These are phyloP conservation scores for Lithosia quadra DNA, from an alignment of 2,888 invertebrate genomes.

Conservation along the genomic window DNA sequence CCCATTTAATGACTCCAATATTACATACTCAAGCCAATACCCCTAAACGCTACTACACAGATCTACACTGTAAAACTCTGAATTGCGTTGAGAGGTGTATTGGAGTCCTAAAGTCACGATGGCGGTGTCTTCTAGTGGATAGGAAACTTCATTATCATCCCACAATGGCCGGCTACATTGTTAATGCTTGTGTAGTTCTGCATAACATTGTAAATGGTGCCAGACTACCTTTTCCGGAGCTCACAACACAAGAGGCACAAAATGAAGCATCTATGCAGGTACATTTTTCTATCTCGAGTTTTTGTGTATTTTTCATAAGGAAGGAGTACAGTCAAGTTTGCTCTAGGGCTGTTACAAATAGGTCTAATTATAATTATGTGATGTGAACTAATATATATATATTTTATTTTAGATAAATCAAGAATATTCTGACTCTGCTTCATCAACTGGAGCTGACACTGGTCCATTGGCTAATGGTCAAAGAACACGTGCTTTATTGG, in stretches of 20 bases:
- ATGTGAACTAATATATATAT: neutral
- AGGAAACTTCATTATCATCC: neutral
- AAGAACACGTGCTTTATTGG: neutral
- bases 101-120: neutral
- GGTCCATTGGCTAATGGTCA: neutral
- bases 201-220: neutral
- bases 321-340: no score
- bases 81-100: neutral
- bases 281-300: neutral
- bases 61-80: neutral
- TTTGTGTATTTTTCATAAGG: no score
- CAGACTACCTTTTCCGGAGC: neutral
- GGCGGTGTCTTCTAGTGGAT: neutral
- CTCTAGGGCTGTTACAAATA: no score
- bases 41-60: neutral
- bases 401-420: neutral
- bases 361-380: neutral
- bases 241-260: neutral
- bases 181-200: neutral
- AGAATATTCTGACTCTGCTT: neutral
- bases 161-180: neutral
- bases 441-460: neutral
- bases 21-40: neutral
- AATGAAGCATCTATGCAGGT: slow-evolving; percentile 2
- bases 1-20: neutral